phyloP scores from a whole-genome alignment of 2,797 vertebrate species.

The Manis pentadactyla region DNA sequence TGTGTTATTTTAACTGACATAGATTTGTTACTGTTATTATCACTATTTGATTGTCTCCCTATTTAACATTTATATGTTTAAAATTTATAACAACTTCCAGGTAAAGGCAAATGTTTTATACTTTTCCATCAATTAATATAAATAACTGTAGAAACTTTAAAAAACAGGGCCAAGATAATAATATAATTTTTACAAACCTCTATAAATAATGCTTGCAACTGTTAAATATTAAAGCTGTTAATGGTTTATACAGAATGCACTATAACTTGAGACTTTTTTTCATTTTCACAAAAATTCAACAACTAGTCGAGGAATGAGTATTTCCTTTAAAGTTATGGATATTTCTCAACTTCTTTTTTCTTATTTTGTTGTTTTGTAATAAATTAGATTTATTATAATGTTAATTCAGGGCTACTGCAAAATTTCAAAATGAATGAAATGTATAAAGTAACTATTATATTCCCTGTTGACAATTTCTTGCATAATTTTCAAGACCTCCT shows the following conservation, averaged over 20 bases:
- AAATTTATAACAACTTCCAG: neutral
- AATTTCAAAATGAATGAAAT: conserved; percentile 27
- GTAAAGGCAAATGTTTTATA: neutral
- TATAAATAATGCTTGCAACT: neutral
- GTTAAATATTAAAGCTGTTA: neutral
- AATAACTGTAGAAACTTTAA: neutral
- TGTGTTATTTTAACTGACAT: neutral
- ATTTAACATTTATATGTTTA: neutral
- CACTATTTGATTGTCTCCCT: neutral
- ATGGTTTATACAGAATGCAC: neutral
- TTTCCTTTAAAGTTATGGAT: neutral
- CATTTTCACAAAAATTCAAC: conserved; percentile 26
- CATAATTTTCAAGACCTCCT: neutral
- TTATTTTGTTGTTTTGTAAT: conserved; percentile 7
- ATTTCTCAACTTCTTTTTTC: neutral
- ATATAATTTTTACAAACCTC: neutral
- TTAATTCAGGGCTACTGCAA: neutral
- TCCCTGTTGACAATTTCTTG: neutral
- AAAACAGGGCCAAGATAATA: neutral
- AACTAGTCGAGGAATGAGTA: neutral
- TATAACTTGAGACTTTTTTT: neutral
- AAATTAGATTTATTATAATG: neutral
- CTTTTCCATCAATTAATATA: neutral
- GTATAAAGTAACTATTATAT: neutral
- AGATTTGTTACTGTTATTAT: neutral